These are phyloP conservation scores for Eupithecia pulchellata DNA, from an alignment of 2,888 invertebrate species.

Conservation along the genomic window DNA sequence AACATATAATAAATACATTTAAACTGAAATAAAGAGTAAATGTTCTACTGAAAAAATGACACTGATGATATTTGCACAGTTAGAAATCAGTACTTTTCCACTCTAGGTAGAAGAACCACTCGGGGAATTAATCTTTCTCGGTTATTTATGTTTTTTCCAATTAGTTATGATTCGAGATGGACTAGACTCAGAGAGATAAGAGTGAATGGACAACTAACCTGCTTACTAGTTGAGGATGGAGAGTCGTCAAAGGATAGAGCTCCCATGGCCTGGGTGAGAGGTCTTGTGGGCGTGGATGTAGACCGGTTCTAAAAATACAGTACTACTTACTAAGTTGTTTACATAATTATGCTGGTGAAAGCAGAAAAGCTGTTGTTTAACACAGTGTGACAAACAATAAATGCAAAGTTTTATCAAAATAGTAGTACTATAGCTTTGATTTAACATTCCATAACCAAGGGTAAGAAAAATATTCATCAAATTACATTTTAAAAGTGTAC, in stretches of 20 bases:
- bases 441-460: neutral
- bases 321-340: conserved; percentile 4
- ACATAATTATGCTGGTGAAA: neutral
- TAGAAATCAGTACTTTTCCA: too few relatives aligned
- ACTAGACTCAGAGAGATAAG: too few relatives aligned
- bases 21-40: too few relatives aligned
- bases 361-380: neutral
- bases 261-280: conserved; percentile 66
- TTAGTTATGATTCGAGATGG: too few relatives aligned
- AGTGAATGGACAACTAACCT: conserved; percentile 42
- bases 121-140: too few relatives aligned
- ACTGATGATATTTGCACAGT: too few relatives aligned
- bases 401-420: neutral
- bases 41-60: too few relatives aligned
- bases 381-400: neutral
- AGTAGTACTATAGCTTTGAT: neutral
- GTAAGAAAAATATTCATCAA: too few relatives aligned
- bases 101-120: too few relatives aligned
- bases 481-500: too few relatives aligned
- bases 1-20: too few relatives aligned
- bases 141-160: too few relatives aligned
- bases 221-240: conserved; percentile 61
- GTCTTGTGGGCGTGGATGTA: conserved; percentile 64
- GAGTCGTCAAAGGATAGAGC: conserved; percentile 71
- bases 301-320: conserved; percentile 68